Percentiles rank a stretch among this genome's conserved stretches.
These are phyloP conservation scores for Melipona beecheii DNA, from an alignment of 2,888 invertebrate species.

Conservation along the genomic window DNA sequence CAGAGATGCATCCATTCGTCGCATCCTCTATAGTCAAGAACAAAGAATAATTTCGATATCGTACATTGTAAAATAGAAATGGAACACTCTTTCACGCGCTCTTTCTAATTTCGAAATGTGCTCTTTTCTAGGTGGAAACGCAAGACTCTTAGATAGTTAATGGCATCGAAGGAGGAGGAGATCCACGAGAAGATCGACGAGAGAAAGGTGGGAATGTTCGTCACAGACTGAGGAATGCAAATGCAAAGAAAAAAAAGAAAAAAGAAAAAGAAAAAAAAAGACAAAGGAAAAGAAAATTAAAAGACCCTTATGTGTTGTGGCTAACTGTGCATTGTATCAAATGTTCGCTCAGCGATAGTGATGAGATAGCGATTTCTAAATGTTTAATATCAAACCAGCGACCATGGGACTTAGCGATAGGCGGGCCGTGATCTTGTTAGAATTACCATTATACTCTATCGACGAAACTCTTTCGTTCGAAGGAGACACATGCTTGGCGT, in stretches of 20 bases:
- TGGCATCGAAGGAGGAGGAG: background rate
- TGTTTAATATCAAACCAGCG: conserved; percentile 29
- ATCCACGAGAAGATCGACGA: background rate
- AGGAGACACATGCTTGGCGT: background rate
- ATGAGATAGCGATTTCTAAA: conserved; percentile 26
- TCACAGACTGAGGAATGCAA: conserved; percentile 12
- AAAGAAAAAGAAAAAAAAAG: background rate
- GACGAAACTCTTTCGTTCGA: conserved; percentile 4
- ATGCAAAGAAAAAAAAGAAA: background rate
- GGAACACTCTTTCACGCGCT: conserved; percentile 5
- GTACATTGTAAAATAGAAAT: conserved; percentile 26
- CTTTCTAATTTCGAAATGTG: conserved; percentile 55
- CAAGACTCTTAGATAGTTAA: conserved; percentile 33
- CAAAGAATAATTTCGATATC: conserved; percentile 20
- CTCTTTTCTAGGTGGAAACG: conserved; percentile 42
- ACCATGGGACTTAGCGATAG: conserved; percentile 8
- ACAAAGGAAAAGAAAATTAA: background rate
- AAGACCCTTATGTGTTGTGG: conserved; percentile 16
- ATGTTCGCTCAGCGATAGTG: conserved; percentile 5
- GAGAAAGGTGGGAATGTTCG: conserved; percentile 14
- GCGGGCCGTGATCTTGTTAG: conserved; percentile 5
- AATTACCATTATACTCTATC: conserved; percentile 4
- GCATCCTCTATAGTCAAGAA: conserved; percentile 15
- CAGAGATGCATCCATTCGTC: background rate
- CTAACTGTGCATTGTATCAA: conserved; percentile 7